Percentiles rank a stretch among this genome's conserved stretches.
phyloP scores from a whole-genome alignment of 2,113 vertebrate species.

The Phocoena sinus region DNA sequence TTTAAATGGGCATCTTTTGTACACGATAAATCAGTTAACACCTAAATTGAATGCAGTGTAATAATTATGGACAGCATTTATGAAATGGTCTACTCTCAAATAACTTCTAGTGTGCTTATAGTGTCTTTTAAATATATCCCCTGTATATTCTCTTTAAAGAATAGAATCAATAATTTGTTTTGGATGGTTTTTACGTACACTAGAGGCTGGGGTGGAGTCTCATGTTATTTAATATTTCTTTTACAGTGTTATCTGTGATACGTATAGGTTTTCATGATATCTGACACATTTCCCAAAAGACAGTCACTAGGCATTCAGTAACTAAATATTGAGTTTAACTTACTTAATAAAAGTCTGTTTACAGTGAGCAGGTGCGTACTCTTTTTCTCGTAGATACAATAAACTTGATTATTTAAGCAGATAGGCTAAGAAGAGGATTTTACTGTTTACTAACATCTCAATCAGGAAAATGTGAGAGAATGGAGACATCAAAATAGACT shows the following conservation, averaged over 20 bases:
- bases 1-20: not conserved
- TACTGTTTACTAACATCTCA: not conserved
- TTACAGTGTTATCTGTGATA: not conserved
- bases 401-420: not conserved
- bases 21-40: not conserved
- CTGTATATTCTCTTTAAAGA: not conserved
- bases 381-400: not conserved
- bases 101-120: not conserved
- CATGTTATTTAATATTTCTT: not conserved
- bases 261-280: not conserved
- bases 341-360: not conserved
- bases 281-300: not conserved
- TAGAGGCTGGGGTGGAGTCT: not conserved
- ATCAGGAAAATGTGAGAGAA: not conserved
- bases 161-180: not conserved
- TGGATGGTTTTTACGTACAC: not conserved
- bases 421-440: not conserved
- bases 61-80: not conserved
- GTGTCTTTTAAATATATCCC: not conserved
- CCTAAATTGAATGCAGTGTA: not conserved
- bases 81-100: not conserved
- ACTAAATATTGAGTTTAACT: not conserved
- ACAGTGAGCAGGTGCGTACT: not conserved
- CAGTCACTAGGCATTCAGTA: not conserved
- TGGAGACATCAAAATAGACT: not conserved